phyloP scores from a whole-genome alignment of 2,888 invertebrate genomes.

The Idaea biselata region DNA sequence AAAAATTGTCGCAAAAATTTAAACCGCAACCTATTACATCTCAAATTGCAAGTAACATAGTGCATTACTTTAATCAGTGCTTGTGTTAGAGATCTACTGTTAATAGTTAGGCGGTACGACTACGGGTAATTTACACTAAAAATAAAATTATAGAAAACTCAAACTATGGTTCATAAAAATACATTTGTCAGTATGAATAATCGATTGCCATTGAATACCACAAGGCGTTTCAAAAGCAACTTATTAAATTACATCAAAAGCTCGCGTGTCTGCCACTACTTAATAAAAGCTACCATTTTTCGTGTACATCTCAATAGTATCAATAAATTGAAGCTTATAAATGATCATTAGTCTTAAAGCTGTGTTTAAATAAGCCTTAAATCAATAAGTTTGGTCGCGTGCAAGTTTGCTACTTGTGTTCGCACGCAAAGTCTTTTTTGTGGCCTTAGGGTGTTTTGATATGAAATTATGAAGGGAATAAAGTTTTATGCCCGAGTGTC shows the following conservation, averaged over 20 bases:
- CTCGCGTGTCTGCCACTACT: conserved; percentile 61
- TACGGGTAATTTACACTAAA: no score
- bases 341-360: conserved; percentile 71
- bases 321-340: conserved; percentile 75
- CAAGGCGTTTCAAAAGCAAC: conserved; percentile 10
- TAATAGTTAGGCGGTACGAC: no score
- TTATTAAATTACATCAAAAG: conserved; percentile 16
- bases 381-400: conserved; percentile 44
- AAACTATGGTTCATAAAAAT: conserved; percentile 31
- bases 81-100: no score
- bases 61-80: no score
- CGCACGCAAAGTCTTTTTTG: conserved; percentile 48
- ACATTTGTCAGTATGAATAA: conserved; percentile 25
- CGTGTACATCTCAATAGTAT: conserved; percentile 70
- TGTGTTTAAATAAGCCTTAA: conserved; percentile 71
- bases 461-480: neutral
- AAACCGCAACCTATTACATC: no score
- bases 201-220: conserved; percentile 9
- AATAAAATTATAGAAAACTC: conserved; percentile 25
- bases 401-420: conserved; percentile 59
- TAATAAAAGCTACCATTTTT: conserved; percentile 61
- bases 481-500: neutral
- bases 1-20: no score
- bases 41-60: no score
- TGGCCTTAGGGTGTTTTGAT: conserved; percentile 17